Evolutionary conservation across 2,888 invertebrate species (phyloP), one percentile per base, ranked within the genome.

Genomic region (Tetheella fluctuosa): DNA sequence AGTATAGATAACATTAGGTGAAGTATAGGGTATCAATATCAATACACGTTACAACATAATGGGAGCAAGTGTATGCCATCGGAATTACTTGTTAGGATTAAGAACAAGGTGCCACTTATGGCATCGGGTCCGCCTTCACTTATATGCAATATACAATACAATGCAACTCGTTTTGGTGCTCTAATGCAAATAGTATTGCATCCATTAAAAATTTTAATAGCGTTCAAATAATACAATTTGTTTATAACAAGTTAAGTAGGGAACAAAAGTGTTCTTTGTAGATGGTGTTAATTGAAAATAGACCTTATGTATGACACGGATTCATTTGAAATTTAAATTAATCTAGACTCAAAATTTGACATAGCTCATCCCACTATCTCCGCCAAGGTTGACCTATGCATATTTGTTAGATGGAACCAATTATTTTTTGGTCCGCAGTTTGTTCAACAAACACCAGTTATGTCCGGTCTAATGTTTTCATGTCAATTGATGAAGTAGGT

Each of bases 41-140:
- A 17, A 37, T 39, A n/a, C 39, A 1, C 39, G 6, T 39, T 48
- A 48, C 48, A 10, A 20, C n/a, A 42, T 42, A 42, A 42, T 17
- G 17, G 1, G 10, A 8, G 20, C 20, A 48, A 48, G 48, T 48
- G 48, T 48, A 48, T 39, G 39, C n/a, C 39, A 48, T 20, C 48
- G 48, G 48, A 20, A 48, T 48, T 48, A 48, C 48, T 48, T 10
- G 48, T 20, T 48, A 48, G 48, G 48, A 48, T 48, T 48, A 48
- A 17, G 48, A 48, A 20, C 48, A 48, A 48, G 42, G 42, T 48
- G 20, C 48, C 48, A 10, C 20, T 20, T 48, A 20, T 48, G 48
- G 48, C 20, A 48, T 20, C 20, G 20, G 17, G 48, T 20, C 17
- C 20, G n/a, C 48, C 48, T 48, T 20, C 48, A 48, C 20, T 48